Base-by-base conservation (phyloP, 2,888 invertebrate genomes). In the Patella caerulea region DNA sequence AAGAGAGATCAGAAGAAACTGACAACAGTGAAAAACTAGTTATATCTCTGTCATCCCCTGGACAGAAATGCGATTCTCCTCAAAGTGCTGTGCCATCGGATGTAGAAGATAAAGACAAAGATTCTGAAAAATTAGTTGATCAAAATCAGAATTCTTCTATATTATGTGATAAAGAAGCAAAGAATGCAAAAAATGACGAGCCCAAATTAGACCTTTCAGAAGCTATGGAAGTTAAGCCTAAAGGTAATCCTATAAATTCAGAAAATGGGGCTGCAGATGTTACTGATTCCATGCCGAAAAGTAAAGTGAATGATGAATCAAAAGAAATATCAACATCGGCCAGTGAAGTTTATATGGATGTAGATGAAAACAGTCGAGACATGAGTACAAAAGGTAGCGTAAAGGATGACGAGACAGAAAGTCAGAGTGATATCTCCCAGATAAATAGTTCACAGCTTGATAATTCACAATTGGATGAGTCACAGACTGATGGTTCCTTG, bases 331-430 rank as follows among this genome's bases (percentile, higher is more conserved):
- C 45, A 45, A 65, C 53, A n/a, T 29, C 15, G 3, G 76, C 72
- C 9, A 59, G 34, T 24, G 72, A 34, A 9, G 52, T 59, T 24
- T 52, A 34, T 54, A 59, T 17, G 45, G 76, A 73, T 19, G 55
- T 15, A 45, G 29, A 54, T 54, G 71, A 70, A 3, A 29, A 24
- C 17, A 69, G 52, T 24, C 53, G 53, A 4, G 55, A 59, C 7
- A n/a, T 11, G 11, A 72, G n/a, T 65, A 71, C 45, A 12, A 71
- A 54, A 24, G 77, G 24, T 56, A 73, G 55, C 14, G 65, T 24
- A 17, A 71, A 73, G 19, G 11, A 34, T 52, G 74, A 69, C 4
- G 71, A 45, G 7, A 73, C 65, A 53, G 29, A 5, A 15, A 29
- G n/a, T 4, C 45, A 19, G 19, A 15, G 11, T 14, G 74, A 45